Evolutionary conservation across 2,113 vertebrate species (phyloP).

Genomic region (Fukomys damarensis): DNA sequence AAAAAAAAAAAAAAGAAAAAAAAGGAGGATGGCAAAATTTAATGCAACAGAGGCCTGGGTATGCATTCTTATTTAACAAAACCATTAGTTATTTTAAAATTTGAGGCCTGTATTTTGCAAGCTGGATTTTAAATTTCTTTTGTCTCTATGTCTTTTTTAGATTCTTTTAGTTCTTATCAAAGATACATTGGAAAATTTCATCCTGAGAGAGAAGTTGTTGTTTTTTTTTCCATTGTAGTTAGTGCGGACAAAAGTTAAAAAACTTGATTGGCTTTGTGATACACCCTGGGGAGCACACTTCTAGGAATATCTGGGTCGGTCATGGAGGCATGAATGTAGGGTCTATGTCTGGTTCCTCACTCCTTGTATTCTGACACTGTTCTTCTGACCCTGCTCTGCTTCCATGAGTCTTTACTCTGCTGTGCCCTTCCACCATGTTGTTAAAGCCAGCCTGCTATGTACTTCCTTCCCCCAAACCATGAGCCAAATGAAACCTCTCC

Average conservation of each 20-base stretch:
- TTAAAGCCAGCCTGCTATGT: not conserved
- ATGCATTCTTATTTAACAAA: not conserved
- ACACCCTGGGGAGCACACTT: not conserved
- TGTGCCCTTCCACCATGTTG: not conserved
- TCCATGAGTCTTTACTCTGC: not conserved
- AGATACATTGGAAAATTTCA: slow-evolving; percentile 27
- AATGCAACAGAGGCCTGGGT: not conserved
- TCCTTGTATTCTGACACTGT: not conserved
- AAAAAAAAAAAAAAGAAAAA: too few species aligned
- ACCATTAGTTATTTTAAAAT: slow-evolving; percentile 11
- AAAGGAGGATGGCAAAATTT: not conserved
- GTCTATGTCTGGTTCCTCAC: not conserved
- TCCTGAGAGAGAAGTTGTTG: not conserved
- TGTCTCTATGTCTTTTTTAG: not conserved
- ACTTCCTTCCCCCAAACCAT: not conserved
- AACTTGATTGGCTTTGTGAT: not conserved
- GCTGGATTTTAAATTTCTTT: not conserved
- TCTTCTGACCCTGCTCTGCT: not conserved
- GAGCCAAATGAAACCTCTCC: not conserved
- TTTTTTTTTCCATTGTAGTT: not conserved
- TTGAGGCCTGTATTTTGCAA: slow-evolving; percentile 11
- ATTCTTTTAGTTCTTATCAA: slow-evolving; percentile 30
- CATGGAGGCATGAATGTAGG: not conserved
- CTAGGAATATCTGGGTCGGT: not conserved
- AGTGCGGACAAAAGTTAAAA: too few species aligned